Conservation (phyloP, 2,113 vertebrate species). For the Nibea coibor region DNA sequence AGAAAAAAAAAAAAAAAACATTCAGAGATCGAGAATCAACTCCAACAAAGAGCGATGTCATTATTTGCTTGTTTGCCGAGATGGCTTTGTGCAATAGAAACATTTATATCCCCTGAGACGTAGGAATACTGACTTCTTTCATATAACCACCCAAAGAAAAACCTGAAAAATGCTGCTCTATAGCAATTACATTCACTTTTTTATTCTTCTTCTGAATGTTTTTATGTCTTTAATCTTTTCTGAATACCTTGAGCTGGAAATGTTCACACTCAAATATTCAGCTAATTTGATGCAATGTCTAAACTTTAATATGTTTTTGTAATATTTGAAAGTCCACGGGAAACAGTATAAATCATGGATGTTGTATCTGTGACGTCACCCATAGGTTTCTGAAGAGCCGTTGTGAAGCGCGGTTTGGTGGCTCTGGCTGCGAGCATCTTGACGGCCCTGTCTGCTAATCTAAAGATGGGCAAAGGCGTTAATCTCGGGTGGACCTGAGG, state of each 20-base stretch:
- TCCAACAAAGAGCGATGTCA: not conserved
- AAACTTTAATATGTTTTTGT: not conserved
- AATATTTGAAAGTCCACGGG: not conserved
- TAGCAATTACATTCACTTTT: not conserved
- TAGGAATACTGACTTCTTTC: not conserved
- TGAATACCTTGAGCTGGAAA: not conserved
- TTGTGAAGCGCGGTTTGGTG: too few species aligned
- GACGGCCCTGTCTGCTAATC: too few species aligned
- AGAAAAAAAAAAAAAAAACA: not conserved
- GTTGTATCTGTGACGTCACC: too few species aligned
- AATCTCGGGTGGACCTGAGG: too few species aligned
- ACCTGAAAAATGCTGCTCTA: not conserved
- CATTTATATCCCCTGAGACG: not conserved
- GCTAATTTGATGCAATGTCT: not conserved
- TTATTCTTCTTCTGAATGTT: too few species aligned
- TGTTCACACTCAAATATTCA: not conserved
- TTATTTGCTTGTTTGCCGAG: not conserved
- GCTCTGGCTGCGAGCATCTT: too few species aligned
- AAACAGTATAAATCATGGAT: too few species aligned
- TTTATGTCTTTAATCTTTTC: not conserved
- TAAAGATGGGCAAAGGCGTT: too few species aligned
- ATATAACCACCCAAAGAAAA: not conserved
- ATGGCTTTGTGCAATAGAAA: not conserved
- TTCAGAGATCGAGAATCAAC: not conserved
- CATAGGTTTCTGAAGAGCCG: too few species aligned